Percentiles rank a stretch among this genome's conserved stretches.
These are phyloP conservation scores for Margaritifera margaritifera DNA, from an alignment of 2,888 invertebrate genomes.

Conservation along the genomic window DNA sequence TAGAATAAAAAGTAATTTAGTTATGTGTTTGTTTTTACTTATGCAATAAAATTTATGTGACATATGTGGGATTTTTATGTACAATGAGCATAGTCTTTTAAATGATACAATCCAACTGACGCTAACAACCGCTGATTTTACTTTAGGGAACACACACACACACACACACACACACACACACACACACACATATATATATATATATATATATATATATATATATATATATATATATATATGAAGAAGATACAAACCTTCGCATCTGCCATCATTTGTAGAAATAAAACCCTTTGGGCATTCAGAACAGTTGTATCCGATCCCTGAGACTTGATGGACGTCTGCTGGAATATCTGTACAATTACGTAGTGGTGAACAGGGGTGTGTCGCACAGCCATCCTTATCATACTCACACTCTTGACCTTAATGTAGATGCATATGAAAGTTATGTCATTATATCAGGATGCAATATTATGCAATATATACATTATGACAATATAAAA, in stretches of 20 bases:
- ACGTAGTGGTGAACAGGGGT: slow-evolving; percentile 8
- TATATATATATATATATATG: not conserved
- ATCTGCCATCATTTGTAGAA: not conserved
- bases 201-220: too few relatives aligned
- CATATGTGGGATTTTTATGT: too few relatives aligned
- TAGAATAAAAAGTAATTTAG: too few relatives aligned
- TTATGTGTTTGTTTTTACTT: too few relatives aligned
- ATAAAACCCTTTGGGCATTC: slow-evolving; percentile 9
- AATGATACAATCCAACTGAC: too few relatives aligned
- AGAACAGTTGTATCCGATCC: slow-evolving; percentile 3
- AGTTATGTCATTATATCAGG: not conserved
- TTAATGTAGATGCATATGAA: not conserved
- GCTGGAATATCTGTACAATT: slow-evolving; percentile 5
- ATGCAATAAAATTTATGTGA: too few relatives aligned
- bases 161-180: too few relatives aligned
- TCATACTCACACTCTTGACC: slow-evolving; percentile 11
- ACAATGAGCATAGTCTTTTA: too few relatives aligned
- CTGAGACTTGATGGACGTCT: not conserved
- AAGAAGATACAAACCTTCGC: slow-evolving; percentile 3
- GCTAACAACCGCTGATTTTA: too few relatives aligned
- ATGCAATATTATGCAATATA: not conserved
- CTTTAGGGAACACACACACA: too few relatives aligned
- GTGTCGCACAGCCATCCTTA: slow-evolving; percentile 10
- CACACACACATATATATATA: too few relatives aligned
- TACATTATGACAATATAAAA: not conserved